These are phyloP conservation scores for Drosophila takahashii DNA, from an alignment of 1,140 invertebrate species.

Conservation along the genomic window DNA sequence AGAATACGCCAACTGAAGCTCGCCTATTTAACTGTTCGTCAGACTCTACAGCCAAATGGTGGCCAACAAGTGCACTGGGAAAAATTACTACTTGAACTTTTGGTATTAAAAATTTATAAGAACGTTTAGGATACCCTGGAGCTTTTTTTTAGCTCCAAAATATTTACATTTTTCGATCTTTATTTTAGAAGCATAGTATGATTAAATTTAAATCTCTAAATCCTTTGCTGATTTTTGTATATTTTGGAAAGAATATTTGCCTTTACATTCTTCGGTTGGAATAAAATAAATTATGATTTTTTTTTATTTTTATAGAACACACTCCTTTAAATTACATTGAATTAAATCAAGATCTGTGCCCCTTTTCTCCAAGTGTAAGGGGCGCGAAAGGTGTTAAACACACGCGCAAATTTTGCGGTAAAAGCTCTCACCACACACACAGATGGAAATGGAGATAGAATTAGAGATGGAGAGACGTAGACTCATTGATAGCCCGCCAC, in stretches of 20 bases:
- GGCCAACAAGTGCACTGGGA: conserved; percentile 16
- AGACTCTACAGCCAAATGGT: conserved; percentile 16
- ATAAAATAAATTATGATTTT: too few species aligned
- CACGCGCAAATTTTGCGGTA: conserved; percentile 79
- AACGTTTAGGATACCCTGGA: too few species aligned
- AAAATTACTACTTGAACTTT: not conserved
- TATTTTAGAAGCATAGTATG: too few species aligned
- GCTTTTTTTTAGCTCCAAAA: too few species aligned
- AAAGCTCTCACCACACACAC: conserved; percentile 68
- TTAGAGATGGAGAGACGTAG: conserved; percentile 29
- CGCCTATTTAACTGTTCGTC: conserved; percentile 33
- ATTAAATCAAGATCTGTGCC: too few species aligned
- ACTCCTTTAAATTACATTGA: not conserved
- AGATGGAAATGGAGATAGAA: conserved; percentile 11
- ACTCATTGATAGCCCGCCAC: conserved; percentile 58
- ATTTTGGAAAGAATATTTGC: too few species aligned
- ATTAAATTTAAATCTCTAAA: too few species aligned
- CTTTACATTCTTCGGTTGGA: too few species aligned
- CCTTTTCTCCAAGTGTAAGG: conserved; percentile 28
- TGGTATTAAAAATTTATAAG: too few species aligned
- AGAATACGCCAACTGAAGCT: conserved; percentile 16
- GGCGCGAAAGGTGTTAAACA: conserved; percentile 74
- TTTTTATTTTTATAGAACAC: too few species aligned
- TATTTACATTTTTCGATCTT: too few species aligned
- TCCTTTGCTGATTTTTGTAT: too few species aligned